Conservation (phyloP, 2,113 vertebrate genomes). For the Pterophyllum scalare region DNA sequence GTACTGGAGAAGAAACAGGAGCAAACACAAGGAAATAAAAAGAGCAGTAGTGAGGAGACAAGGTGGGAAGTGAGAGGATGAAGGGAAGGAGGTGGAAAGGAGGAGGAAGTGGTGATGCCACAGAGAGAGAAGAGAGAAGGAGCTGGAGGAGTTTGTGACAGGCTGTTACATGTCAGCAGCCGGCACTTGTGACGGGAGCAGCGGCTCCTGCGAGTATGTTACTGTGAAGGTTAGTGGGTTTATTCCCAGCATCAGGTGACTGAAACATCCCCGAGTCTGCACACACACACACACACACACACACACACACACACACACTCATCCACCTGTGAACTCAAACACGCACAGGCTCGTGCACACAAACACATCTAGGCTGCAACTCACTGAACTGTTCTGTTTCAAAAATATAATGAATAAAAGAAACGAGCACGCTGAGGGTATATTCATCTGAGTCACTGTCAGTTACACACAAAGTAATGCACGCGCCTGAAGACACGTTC, state of each 20-base stretch:
- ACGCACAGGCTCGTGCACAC: neutral
- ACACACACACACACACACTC: neutral
- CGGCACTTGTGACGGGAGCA: constrained; percentile 27
- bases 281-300: too few species aligned
- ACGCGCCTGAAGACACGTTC: neutral
- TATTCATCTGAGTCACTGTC: constrained; percentile 46
- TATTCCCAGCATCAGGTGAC: constrained; percentile 60
- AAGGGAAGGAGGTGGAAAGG: constrained; percentile 29
- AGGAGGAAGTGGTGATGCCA: constrained; percentile 24
- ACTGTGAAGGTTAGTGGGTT: constrained; percentile 8
- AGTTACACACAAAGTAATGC: constrained; percentile 26
- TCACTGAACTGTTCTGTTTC: constrained; percentile 32
- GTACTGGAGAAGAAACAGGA: neutral
- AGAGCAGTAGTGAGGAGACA: neutral
- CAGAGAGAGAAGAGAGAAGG: constrained; percentile 11
- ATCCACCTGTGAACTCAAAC: constrained; percentile 20
- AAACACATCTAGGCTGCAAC: neutral
- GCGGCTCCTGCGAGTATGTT: constrained; percentile 13
- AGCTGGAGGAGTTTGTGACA: constrained; percentile 40
- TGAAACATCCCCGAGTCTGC: constrained; percentile 23
- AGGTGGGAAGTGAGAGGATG: constrained; percentile 22
- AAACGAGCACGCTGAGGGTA: neutral
- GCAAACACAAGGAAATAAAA: neutral
- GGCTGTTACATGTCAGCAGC: constrained; percentile 58
- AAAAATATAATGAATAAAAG: neutral